These are phyloP conservation scores for Anagrus nilaparvatae DNA, from an alignment of 1,140 invertebrate genomes.

Conservation along the genomic window DNA sequence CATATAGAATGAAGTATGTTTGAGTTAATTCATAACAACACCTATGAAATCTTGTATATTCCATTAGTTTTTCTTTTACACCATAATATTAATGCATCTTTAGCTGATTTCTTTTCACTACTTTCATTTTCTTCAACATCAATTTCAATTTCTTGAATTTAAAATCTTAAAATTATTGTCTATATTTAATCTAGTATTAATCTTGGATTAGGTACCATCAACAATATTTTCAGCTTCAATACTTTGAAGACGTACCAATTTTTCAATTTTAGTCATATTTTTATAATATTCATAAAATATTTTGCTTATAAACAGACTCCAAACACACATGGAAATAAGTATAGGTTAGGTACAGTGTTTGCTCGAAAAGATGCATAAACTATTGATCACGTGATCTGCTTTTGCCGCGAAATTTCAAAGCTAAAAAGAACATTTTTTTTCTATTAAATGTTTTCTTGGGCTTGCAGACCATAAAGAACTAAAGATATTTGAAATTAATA, in stretches of 20 bases:
- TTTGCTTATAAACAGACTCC: too few species aligned
- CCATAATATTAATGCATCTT: slow-evolving; percentile 96
- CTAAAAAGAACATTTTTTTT: too few species aligned
- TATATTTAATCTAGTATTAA: slow-evolving; percentile 96
- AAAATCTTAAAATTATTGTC: slow-evolving; percentile 95
- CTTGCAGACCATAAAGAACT: too few species aligned
- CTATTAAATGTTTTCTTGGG: too few species aligned
- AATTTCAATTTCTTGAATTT: slow-evolving; percentile 98
- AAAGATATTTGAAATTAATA: too few species aligned
- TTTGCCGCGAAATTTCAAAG: too few species aligned
- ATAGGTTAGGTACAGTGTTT: too few species aligned
- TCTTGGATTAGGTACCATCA: slow-evolving; percentile 89
- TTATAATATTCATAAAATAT: too few species aligned
- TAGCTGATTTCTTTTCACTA: slow-evolving; percentile 96
- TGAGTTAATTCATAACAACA: slow-evolving; percentile 35
- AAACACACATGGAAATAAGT: too few species aligned
- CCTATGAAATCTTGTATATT: slow-evolving; percentile 69
- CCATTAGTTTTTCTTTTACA: slow-evolving; percentile 96
- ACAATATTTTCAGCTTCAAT: slow-evolving; percentile 99
- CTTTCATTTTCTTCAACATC: slow-evolving; percentile 96
- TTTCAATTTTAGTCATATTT: too few species aligned
- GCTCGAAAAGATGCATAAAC: too few species aligned
- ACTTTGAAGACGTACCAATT: slow-evolving; percentile 91
- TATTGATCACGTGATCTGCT: too few species aligned
- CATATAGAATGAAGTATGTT: neutral